These are phyloP conservation scores for Drosophila baimaii DNA, from an alignment of 1,140 invertebrate genomes.

Conservation along the genomic window DNA sequence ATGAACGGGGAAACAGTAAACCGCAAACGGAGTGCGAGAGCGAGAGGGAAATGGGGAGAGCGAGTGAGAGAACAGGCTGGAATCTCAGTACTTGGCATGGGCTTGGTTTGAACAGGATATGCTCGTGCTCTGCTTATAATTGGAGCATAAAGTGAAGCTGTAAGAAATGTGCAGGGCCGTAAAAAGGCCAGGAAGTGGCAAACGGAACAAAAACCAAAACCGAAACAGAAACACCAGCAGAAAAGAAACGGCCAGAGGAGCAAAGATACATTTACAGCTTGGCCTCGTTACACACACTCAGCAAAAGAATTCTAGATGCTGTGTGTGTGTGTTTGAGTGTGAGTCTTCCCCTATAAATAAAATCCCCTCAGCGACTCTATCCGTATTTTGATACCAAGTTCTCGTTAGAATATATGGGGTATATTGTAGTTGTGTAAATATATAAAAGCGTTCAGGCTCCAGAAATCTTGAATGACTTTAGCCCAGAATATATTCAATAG, in stretches of 20 bases:
- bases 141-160: conserved; percentile 77
- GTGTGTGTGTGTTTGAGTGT: conserved; percentile 17
- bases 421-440: too few relatives aligned
- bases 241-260: conserved; percentile 19
- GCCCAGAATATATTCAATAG: too few relatives aligned
- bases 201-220: conserved; percentile 36
- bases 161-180: conserved; percentile 71
- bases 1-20: conserved; percentile 69
- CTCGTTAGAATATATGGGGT: not conserved
- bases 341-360: conserved; percentile 64
- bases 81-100: conserved; percentile 62
- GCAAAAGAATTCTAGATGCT: conserved; percentile 41
- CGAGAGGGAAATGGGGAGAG: not conserved
- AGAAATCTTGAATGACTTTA: not conserved
- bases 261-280: conserved; percentile 68
- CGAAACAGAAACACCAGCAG: conserved; percentile 50
- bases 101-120: conserved; percentile 72
- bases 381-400: conserved; percentile 10
- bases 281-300: conserved; percentile 47
- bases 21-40: conserved; percentile 28
- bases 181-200: conserved; percentile 55
- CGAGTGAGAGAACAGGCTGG: conserved; percentile 19
- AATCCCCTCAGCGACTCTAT: conserved; percentile 49
- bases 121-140: conserved; percentile 76
- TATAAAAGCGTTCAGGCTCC: too few relatives aligned